Conservation (phyloP, 2,888 invertebrate species). For the Lottia scabra region DNA sequence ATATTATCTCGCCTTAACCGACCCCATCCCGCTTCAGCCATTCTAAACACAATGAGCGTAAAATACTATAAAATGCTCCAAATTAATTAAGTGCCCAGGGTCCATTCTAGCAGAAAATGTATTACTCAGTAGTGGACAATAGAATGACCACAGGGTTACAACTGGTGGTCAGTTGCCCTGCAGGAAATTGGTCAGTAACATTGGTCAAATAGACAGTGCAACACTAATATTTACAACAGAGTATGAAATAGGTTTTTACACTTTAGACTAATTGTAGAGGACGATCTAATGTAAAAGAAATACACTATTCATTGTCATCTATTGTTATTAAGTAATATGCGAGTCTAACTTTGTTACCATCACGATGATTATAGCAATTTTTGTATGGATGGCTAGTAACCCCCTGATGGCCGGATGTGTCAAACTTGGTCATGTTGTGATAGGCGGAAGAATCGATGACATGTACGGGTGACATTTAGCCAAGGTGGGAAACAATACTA, state of each 20-base stretch:
- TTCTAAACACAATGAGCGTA: slow-evolving; percentile 14
- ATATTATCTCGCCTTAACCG: slow-evolving; percentile 19
- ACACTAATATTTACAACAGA: not conserved
- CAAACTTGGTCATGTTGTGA: slow-evolving; percentile 23
- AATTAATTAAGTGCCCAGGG: slow-evolving; percentile 23
- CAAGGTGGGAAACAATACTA: slow-evolving; percentile 12
- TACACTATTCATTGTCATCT: too few species aligned
- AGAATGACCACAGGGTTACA: slow-evolving; percentile 13
- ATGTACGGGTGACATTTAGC: slow-evolving; percentile 16
- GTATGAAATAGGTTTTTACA: too few species aligned
- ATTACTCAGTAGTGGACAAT: slow-evolving; percentile 10
- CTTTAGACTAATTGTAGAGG: too few species aligned
- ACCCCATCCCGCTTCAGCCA: slow-evolving; percentile 15
- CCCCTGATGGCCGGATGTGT: slow-evolving; percentile 23
- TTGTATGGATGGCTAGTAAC: not conserved
- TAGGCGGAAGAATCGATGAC: slow-evolving; percentile 17
- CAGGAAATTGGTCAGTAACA: slow-evolving; percentile 5
- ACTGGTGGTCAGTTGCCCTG: slow-evolving; percentile 20
- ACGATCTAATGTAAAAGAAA: too few species aligned
- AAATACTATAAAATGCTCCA: slow-evolving; percentile 23
- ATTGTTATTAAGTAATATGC: too few species aligned
- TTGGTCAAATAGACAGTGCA: slow-evolving; percentile 13
- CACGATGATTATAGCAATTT: too few species aligned
- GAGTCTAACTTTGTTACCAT: too few species aligned
- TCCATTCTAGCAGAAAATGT: slow-evolving; percentile 19